A percentile compares a stretch with the other conserved stretches of the same genome.
phyloP scores from a whole-genome alignment of 2,888 invertebrate species.

The Athripsodes cinereus region DNA sequence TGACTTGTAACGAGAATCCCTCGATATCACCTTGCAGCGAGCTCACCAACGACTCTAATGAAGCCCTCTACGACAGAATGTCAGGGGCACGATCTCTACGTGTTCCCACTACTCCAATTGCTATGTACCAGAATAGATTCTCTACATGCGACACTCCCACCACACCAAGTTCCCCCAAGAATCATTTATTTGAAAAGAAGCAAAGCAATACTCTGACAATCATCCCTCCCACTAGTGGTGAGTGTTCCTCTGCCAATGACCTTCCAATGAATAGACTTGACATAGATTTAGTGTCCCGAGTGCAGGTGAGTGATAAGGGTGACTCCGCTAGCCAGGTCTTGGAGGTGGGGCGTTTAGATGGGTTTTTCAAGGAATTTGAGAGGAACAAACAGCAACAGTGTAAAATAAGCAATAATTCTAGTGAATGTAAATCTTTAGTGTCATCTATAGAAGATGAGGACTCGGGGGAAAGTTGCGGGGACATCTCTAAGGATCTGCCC shows the following conservation, averaged over 20 bases:
- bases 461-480: not conserved
- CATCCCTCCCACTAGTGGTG: not conserved
- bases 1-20: conserved; percentile 49
- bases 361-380: not conserved
- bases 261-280: not conserved
- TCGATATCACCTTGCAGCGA: conserved; percentile 49
- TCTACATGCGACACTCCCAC: conserved; percentile 7
- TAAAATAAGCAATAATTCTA: too few relatives aligned
- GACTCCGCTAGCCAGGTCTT: too few relatives aligned
- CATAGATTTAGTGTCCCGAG: not conserved
- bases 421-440: too few relatives aligned
- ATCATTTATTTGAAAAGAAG: conserved; percentile 38
- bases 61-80: conserved; percentile 1
- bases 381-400: not conserved
- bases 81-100: conserved; percentile 10
- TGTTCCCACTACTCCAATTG: not conserved
- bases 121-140: conserved; percentile 11
- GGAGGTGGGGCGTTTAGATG: not conserved
- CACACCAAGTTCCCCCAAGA: not conserved
- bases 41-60: conserved; percentile 36
- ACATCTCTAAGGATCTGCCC: not conserved
- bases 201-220: conserved; percentile 37
- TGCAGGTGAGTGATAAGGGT: not conserved
- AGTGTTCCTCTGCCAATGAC: not conserved
- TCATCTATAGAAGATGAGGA: not conserved